Evolutionary conservation across 2,888 invertebrate genomes (phyloP).

Genomic region (Coenonympha glycerion): DNA sequence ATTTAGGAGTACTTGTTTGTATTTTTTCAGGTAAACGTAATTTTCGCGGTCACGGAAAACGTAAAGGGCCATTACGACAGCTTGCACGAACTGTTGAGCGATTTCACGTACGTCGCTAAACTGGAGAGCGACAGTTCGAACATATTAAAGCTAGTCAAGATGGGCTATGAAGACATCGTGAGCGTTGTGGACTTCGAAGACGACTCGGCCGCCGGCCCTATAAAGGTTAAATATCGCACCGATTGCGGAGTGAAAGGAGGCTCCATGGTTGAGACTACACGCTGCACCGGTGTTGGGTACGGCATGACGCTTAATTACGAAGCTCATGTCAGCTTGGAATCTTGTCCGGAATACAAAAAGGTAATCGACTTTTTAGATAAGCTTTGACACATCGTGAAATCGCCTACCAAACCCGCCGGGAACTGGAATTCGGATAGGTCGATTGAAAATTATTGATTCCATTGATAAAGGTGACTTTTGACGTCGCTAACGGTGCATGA

Average conservation of each 20-base stretch:
- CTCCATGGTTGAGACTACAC: conserved; percentile 63
- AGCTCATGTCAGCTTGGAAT: conserved; percentile 76
- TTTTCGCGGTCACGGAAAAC: conserved; percentile 88
- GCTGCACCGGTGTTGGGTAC: conserved; percentile 78
- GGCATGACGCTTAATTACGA: conserved; percentile 79
- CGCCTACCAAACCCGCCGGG: conserved; percentile 4
- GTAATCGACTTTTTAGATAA: conserved; percentile 32
- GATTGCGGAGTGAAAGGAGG: conserved; percentile 78
- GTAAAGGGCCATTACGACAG: conserved; percentile 81
- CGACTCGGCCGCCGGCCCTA: conserved; percentile 77
- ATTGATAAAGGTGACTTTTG: conserved; percentile 9
- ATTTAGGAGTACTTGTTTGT: background rate
- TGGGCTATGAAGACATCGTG: conserved; percentile 86
- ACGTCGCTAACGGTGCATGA: conserved; percentile 1
- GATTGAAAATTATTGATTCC: conserved; percentile 9
- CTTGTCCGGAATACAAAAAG: conserved; percentile 72
- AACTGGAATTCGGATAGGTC: conserved; percentile 6
- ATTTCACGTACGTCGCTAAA: conserved; percentile 85
- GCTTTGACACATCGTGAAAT: conserved; percentile 9
- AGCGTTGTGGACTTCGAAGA: conserved; percentile 77
- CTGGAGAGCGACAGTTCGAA: conserved; percentile 89
- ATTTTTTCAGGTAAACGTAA: conserved; percentile 82
- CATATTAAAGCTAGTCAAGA: conserved; percentile 87
- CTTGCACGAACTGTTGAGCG: conserved; percentile 80
- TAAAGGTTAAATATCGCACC: conserved; percentile 82